Conservation (phyloP, 2,797 vertebrate species). For the Falco concolor region DNA sequence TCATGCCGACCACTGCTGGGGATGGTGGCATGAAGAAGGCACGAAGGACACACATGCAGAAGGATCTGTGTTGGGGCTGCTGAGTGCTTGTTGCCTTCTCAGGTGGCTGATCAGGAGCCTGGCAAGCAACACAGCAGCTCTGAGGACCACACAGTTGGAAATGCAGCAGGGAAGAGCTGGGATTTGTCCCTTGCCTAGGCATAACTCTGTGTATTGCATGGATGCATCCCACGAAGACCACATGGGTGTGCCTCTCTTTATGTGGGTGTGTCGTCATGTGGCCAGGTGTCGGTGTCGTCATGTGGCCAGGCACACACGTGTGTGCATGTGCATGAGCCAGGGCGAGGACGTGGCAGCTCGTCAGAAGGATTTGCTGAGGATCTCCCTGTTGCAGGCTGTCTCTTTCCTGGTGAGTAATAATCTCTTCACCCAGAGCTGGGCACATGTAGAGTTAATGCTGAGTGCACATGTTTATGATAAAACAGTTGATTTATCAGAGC, state of each 20-base stretch:
- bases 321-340: not conserved
- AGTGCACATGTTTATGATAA: not conserved
- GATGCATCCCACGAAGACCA: not conserved
- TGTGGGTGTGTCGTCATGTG: too few relatives aligned
- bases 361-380: not conserved
- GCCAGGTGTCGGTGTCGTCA: too few relatives aligned
- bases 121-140: not conserved
- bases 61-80: not conserved
- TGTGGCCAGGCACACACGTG: fast-evolving
- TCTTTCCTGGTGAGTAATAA: not conserved
- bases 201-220: not conserved
- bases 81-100: not conserved
- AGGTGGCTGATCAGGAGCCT: fast-evolving
- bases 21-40: not conserved
- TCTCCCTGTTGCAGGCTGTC: not conserved
- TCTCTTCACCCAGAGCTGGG: not conserved
- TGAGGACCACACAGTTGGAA: not conserved
- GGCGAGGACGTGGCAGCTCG: not conserved
- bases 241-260: fast-evolving
- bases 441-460: not conserved
- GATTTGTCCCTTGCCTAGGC: not conserved
- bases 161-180: not conserved
- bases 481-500: conserved; percentile 43
- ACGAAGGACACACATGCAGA: not conserved
- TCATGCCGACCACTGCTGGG: not conserved